Evolutionary conservation across 2,888 invertebrate genomes (phyloP), one percentile per base, ranked within the genome.

Genomic region (Amblyjoppa proteus): DNA sequence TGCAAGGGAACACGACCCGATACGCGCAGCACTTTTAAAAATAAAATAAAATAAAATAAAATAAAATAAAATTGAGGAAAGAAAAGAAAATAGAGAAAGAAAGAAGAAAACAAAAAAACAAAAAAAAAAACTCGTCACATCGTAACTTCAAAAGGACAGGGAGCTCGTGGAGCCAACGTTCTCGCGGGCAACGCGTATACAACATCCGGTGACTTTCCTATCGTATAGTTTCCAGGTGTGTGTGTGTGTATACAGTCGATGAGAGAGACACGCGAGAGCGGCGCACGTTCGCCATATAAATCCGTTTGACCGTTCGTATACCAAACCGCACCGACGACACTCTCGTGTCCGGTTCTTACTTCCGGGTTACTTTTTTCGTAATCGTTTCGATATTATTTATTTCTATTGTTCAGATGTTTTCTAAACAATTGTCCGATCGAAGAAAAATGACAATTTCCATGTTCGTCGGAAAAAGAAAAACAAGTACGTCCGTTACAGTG

Each of bases 151-250:
- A 85, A 85, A 80, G 85, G 85, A 77, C 76, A 80, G 73, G 51
- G 66, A 73, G 61, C 70, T 64, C 25, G 74, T 25, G 28, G 58
- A 28, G 28, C 11, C 13, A 13, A 25, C 58, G 58, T 25, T 58
- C 49, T 75, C 70, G 69, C 69, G 56, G 25, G 34, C 34, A 9
- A 49, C n/a, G 64, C 20, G 79, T 71, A 51, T 61, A 85, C 79
- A 82, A 56, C 79, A 85, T 85, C 85, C 85, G 85, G 85, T 73
- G 68, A 80, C 83, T 85, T 85, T 85, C 76, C 79, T 85, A 83
- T 83, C 85, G 83, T 83, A 83, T 83, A 70, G 25, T 64, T 64
- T 34, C 64, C 13, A 64, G 64, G 45, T 49, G 45, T 49, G 45
- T 16, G 16, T 49, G 45, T 16, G 16, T n/a, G 34, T n/a, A 53